These are phyloP conservation scores for Listrodromus nycthemerus DNA, from an alignment of 2,888 invertebrate genomes.

Conservation along the genomic window DNA sequence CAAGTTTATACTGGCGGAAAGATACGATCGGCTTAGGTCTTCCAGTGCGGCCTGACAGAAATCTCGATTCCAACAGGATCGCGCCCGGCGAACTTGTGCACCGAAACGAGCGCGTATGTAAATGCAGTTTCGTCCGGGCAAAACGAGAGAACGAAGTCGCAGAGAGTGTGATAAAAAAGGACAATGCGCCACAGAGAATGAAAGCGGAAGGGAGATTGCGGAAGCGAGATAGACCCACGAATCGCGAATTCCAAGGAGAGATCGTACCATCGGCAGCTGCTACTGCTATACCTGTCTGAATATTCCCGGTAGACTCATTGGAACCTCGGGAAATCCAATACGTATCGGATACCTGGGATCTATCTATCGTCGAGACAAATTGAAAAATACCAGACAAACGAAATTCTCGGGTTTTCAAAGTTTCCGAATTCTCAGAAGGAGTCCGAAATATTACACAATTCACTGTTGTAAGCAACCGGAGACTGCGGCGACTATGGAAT, in stretches of 20 bases:
- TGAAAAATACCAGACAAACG: slow-evolving; percentile 53
- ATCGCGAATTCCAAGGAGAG: slow-evolving; percentile 52
- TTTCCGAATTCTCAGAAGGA: background rate
- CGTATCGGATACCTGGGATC: slow-evolving; percentile 52
- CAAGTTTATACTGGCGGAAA: slow-evolving; percentile 65
- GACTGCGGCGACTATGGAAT: too few relatives aligned
- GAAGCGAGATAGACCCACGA: slow-evolving; percentile 51
- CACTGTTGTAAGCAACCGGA: background rate
- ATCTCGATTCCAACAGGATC: slow-evolving; percentile 58
- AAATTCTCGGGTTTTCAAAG: slow-evolving; percentile 21
- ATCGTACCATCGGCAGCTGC: slow-evolving; percentile 48
- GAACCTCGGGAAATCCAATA: slow-evolving; percentile 57
- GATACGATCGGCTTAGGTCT: slow-evolving; percentile 64
- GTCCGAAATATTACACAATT: background rate
- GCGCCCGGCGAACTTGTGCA: slow-evolving; percentile 39
- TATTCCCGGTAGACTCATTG: slow-evolving; percentile 60
- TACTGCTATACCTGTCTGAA: slow-evolving; percentile 33
- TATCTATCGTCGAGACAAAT: slow-evolving; percentile 55
- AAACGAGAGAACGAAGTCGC: slow-evolving; percentile 38
- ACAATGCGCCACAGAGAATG: background rate
- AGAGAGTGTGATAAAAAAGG: slow-evolving; percentile 48
- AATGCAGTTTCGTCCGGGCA: slow-evolving; percentile 61
- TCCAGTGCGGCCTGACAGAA: slow-evolving; percentile 59
- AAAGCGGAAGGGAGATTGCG: slow-evolving; percentile 48
- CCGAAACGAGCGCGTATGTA: slow-evolving; percentile 60